Conservation (phyloP, 2,113 vertebrate species). For the Xiphophorus hellerii region DNA sequence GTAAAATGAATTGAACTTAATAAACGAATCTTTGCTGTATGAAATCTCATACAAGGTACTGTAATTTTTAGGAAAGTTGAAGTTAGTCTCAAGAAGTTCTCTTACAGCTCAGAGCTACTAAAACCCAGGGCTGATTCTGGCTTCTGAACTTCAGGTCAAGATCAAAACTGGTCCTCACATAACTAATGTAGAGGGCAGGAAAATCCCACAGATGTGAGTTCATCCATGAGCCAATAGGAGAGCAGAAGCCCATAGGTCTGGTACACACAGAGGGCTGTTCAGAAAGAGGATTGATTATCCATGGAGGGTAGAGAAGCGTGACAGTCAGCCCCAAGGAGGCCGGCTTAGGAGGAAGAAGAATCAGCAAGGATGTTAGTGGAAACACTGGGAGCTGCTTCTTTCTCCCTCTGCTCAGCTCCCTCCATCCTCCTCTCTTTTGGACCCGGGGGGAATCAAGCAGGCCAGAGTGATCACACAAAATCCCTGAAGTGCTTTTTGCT, state of each 20-base stretch:
- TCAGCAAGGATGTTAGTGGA: conserved; percentile 63
- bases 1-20: not conserved
- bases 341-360: conserved; percentile 58
- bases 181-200: conserved; percentile 66
- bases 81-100: not conserved
- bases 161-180: conserved; percentile 61
- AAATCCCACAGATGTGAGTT: conserved; percentile 69
- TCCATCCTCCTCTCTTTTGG: conserved; percentile 49
- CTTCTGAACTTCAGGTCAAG: conserved; percentile 63
- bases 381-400: conserved; percentile 53
- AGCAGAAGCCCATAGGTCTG: conserved; percentile 55
- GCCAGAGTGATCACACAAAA: conserved; percentile 72
- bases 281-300: conserved; percentile 79
- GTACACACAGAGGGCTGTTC: conserved; percentile 64
- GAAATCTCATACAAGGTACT: not conserved
- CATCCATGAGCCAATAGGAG: conserved; percentile 57
- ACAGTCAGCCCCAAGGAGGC: conserved; percentile 74
- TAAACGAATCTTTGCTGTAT: not conserved
- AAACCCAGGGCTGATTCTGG: not conserved
- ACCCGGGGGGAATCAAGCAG: conserved; percentile 71
- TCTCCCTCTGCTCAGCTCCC: conserved; percentile 44
- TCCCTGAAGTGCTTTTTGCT: conserved; percentile 66
- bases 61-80: not conserved
- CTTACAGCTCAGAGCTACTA: not conserved
- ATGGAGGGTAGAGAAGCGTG: conserved; percentile 72